A percentile compares a stretch with the other conserved stretches of the same genome.
These are phyloP conservation scores for Podarcis siculus DNA, from an alignment of 2,797 vertebrate species.

Conservation along the genomic window DNA sequence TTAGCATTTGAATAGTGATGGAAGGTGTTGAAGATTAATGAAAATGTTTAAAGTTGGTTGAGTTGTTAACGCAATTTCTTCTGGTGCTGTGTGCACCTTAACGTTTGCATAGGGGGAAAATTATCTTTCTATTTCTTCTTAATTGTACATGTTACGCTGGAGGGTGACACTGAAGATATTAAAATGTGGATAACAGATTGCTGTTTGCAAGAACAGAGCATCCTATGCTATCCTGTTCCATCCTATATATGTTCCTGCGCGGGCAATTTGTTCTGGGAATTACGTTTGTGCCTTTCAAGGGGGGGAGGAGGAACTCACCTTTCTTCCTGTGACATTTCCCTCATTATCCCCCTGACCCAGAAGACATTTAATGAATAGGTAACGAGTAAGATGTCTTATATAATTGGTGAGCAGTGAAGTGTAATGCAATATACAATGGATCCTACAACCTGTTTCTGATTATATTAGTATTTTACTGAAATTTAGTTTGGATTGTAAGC, in stretches of 20 bases:
- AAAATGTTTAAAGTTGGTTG: conserved; percentile 63
- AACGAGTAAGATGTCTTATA: conserved; percentile 6
- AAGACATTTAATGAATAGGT: conserved; percentile 14
- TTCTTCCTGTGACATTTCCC: conserved; percentile 9
- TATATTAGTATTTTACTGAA: conserved; percentile 40
- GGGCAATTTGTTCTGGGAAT: conserved; percentile 59
- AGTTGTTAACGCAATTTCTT: conserved; percentile 53
- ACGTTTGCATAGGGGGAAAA: conserved; percentile 53
- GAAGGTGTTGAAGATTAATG: conserved; percentile 62
- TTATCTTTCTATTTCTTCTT: conserved; percentile 59
- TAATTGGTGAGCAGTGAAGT: conserved; percentile 23
- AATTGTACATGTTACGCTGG: conserved; percentile 55
- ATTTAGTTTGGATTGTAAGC: neutral
- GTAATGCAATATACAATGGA: neutral
- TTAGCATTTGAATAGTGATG: conserved; percentile 46
- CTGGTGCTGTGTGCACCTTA: conserved; percentile 43
- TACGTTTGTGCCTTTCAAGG: conserved; percentile 40
- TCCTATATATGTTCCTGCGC: conserved; percentile 49
- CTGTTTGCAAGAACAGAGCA: conserved; percentile 44
- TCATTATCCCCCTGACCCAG: neutral
- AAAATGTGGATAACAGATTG: conserved; percentile 70
- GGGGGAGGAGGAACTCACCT: neutral
- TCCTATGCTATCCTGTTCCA: conserved; percentile 21
- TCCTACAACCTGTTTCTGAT: neutral
- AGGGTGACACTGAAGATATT: conserved; percentile 63